These are phyloP conservation scores for Mugil cephalus DNA, from an alignment of 2,113 vertebrate genomes.

Conservation along the genomic window DNA sequence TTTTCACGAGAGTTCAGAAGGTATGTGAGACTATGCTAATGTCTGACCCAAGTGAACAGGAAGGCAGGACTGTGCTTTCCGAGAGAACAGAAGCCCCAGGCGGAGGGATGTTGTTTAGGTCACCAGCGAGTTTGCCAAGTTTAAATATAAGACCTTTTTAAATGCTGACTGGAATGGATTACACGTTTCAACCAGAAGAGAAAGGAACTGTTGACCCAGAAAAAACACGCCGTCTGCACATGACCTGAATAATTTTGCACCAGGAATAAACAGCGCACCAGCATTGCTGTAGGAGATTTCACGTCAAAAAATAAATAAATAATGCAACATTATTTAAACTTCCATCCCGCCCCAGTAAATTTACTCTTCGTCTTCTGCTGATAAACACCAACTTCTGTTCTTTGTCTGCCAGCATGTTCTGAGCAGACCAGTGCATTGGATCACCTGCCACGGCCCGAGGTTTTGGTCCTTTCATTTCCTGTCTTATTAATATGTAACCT, in stretches of 20 bases:
- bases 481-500: too few species aligned
- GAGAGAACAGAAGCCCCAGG: not conserved
- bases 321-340: too few species aligned
- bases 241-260: not conserved
- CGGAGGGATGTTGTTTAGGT: not conserved
- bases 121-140: not conserved
- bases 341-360: too few species aligned
- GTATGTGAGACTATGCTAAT: too few species aligned
- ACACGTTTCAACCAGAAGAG: not conserved
- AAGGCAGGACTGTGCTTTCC: too few species aligned
- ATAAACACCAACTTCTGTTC: not conserved
- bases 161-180: not conserved
- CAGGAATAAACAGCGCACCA: not conserved
- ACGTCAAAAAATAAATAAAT: too few species aligned
- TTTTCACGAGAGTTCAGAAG: too few species aligned
- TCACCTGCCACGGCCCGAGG: conserved; percentile 1
- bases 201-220: not conserved
- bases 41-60: too few species aligned
- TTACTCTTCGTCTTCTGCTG: too few species aligned
- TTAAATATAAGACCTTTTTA: not conserved
- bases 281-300: not conserved
- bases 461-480: too few species aligned
- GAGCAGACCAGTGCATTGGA: not conserved
- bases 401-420: conserved; percentile 22
- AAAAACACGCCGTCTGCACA: not conserved